Conservation (phyloP, 1,140 invertebrate genomes). For the Tetragnatha versicolor region DNA sequence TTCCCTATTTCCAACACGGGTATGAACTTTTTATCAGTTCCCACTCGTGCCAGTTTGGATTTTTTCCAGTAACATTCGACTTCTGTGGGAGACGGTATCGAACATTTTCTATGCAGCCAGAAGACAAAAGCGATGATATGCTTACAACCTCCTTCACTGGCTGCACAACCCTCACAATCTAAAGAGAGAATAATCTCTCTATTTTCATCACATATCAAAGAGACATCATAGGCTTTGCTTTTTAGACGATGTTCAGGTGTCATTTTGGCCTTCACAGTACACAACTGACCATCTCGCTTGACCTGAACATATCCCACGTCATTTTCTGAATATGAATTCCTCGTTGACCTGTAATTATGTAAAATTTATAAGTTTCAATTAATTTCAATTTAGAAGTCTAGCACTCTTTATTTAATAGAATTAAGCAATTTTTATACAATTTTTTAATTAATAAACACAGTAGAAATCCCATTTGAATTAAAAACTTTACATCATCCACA, state of each 20-base stretch:
- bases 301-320: slow-evolving; percentile 10
- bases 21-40: neutral
- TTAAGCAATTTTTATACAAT: no score
- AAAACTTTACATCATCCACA: no score
- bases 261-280: neutral
- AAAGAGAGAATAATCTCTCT: neutral
- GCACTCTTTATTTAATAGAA: no score
- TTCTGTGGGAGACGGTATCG: slow-evolving; percentile 2
- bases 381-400: no score
- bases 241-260: no score
- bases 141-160: neutral
- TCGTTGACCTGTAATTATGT: slow-evolving; percentile 4
- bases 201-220: slow-evolving; percentile 1
- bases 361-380: no score
- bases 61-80: slow-evolving; percentile 18
- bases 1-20: neutral
- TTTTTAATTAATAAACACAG: no score
- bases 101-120: slow-evolving; percentile 13
- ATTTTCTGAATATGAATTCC: neutral
- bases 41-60: neutral
- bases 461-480: no score
- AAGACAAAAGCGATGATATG: neutral
- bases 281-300: neutral
- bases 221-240: neutral
- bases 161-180: slow-evolving; percentile 15